Conservation (phyloP, 2,888 invertebrate genomes). For the Lepidochrysops patricia region DNA sequence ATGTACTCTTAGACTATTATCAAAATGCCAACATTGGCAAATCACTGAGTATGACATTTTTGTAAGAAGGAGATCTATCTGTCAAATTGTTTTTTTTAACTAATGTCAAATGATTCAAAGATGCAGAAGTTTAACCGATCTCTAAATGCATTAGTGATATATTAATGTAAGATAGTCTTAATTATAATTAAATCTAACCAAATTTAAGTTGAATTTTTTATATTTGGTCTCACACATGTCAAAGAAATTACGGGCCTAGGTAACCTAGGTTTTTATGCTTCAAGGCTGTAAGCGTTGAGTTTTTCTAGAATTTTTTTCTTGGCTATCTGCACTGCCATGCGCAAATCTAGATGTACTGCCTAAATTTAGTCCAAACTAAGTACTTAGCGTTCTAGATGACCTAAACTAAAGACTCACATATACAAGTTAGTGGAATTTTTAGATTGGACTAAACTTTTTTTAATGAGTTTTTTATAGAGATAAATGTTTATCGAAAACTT, state of each 20-base stretch:
- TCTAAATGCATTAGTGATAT: conserved; percentile 47
- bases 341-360: conserved; percentile 3
- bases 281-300: conserved; percentile 6
- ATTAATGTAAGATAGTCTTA: conserved; percentile 50
- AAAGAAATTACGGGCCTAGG: conserved; percentile 37
- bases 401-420: conserved; percentile 9
- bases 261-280: conserved; percentile 10
- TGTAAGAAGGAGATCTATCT: background rate
- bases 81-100: background rate
- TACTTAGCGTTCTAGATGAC: background rate
- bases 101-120: background rate
- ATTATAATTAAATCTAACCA: conserved; percentile 51
- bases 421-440: background rate
- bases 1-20: background rate
- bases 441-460: background rate
- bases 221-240: conserved; percentile 67
- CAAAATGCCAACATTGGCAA: background rate
- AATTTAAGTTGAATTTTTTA: conserved; percentile 53
- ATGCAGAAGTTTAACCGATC: background rate
- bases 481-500: background rate
- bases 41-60: background rate
- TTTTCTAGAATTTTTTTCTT: conserved; percentile 9
- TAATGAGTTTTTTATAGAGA: background rate
- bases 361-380: conserved; percentile 3
- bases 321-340: conserved; percentile 10